Evolutionary conservation across 2,888 invertebrate genomes (phyloP), one percentile per base, ranked within the genome.

Genomic region (Eupeodes luniger): DNA sequence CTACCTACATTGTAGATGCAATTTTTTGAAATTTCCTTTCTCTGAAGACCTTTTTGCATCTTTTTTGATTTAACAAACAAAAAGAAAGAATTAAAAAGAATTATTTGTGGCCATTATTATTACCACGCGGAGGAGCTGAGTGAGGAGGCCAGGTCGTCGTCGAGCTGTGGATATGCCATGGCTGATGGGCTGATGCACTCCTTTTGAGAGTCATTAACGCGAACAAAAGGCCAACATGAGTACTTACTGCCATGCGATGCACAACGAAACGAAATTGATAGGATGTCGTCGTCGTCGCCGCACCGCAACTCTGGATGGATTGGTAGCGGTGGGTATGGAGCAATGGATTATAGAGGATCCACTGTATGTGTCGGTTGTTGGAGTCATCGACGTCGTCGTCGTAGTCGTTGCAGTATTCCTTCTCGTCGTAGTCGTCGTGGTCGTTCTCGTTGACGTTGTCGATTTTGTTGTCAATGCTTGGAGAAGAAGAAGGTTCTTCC

Each of bases 161-260:
- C 9, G 9, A 40, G 40, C 1, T 1, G n/a, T 51, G 51, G 51
- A 34, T 34, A 67, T n/a, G 67, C 34, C 51, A n/a, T 51, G 67
- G 40, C 27, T 67, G 34, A 27, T n/a, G 51, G 67, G 67, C 69
- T 59, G 78, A 49, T 77, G 83, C 70, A 83, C 77, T 87, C 67
- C 70, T 87, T 80, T 80, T 57, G 67, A 84, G 80, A 88, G 85
- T 88, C 88, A 88, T 88, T 88, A 88, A 81, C 88, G 85, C 88
- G 85, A 81, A 88, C 88, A 85, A 88, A 88, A 85, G 77, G 74
- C 67, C 84, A 75, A 78, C 88, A 74, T 74, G 74, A 72, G 75
- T 77, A 59, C 78, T 82, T 78, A 82, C 74, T 72, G 85, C 62
- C 74, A 81, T 67, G 84, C 62, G 57, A 69, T 51, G 77, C 81